These are phyloP conservation scores for Rhopalosiphum nymphaeae DNA, from an alignment of 2,888 invertebrate species.

Conservation along the genomic window DNA sequence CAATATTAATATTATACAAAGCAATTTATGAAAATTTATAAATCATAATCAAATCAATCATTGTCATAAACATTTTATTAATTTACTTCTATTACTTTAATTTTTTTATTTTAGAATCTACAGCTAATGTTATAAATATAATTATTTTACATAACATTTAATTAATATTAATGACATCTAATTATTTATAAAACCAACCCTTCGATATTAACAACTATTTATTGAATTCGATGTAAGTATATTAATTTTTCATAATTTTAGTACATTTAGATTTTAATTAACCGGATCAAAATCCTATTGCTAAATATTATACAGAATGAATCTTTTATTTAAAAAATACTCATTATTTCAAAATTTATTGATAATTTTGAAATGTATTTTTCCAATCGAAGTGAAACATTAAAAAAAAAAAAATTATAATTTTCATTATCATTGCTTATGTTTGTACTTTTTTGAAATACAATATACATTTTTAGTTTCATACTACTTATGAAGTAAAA, in stretches of 20 bases:
- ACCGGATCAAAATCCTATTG: background rate
- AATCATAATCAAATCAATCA: too few species aligned
- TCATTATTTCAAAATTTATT: background rate
- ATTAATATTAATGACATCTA: too few species aligned
- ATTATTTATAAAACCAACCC: too few species aligned
- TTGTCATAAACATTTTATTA: too few species aligned
- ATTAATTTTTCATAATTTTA: background rate
- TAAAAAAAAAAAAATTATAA: too few species aligned
- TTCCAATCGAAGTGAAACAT: too few species aligned
- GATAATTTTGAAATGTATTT: too few species aligned
- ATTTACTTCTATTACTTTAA: background rate
- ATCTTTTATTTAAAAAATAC: background rate
- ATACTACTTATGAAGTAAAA: too few species aligned
- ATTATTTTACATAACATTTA: background rate
- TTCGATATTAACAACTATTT: background rate
- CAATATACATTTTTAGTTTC: too few species aligned
- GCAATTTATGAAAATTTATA: background rate
- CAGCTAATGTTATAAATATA: background rate
- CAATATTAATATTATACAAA: background rate
- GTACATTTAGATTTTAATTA: background rate
- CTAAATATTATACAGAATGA: background rate
- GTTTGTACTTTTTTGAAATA: too few species aligned
- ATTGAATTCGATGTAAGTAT: background rate
- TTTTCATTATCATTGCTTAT: too few species aligned
- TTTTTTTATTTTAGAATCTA: background rate